Evolutionary conservation across 2,797 vertebrate genomes (phyloP), one percentile per base, ranked within the genome.

Genomic region (Lagocephalus sceleratus): DNA sequence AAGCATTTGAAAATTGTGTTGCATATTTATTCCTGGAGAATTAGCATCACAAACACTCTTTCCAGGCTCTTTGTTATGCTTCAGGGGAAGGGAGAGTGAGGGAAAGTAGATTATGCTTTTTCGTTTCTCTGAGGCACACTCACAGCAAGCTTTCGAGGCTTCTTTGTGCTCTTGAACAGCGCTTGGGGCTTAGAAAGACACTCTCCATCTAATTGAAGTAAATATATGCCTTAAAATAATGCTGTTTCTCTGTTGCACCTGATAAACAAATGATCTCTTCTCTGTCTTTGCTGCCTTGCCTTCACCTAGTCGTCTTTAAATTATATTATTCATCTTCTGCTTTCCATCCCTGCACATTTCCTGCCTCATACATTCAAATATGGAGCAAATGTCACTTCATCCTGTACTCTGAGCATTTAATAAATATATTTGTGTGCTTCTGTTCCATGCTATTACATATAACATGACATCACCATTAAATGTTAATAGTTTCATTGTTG

Each of bases 41-140:
- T 87, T 87, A 83, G 76, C 85, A 88, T 88, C 81, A 85, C 76
- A 85, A 84, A 87, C 73, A 81, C 73, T 68, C 56, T 76, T 67
- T 60, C 66, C 49, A 39, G 62, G 68, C 72, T 78, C 66, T 80
- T 79, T 84, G 83, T 84, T 79, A 73, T 73, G 76, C 83, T 82
- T 75, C 54, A 61, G 81, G 69, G 74, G 70, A 64, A 72, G 59
- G 63, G 50, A 57, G 73, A 57, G 63, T 43, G 65, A 71, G 63
- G 70, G 61, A 59, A 75, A 84, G 80, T 77, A 79, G 81, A 88
- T 86, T 88, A 85, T 5, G 43, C 69, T 65, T 60, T 66, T 63
- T 51, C 57, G 19, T 73, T 79, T 80, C 75, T 81, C 66, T 53
- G 51, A 82, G 76, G 73, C 74, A 57, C 54, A 67, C 67, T 79